These are phyloP conservation scores for Euclidia mi DNA, from an alignment of 2,888 invertebrate genomes.

Conservation along the genomic window DNA sequence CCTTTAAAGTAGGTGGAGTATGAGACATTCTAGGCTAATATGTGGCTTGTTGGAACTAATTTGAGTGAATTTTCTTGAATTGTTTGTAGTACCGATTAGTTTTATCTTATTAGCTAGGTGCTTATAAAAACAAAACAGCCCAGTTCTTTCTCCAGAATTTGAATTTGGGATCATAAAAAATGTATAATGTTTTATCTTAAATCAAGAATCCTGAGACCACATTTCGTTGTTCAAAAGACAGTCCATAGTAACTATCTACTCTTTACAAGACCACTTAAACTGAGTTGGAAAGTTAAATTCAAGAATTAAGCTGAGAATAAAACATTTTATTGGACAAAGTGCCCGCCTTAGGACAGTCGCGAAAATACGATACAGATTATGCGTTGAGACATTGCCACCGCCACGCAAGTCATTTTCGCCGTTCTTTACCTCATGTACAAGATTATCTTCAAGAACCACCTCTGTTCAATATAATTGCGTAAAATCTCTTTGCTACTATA, in stretches of 20 bases:
- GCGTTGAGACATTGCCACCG: not conserved
- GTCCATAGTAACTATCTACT: not conserved
- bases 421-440: too few relatives aligned
- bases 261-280: conserved; percentile 7
- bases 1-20: not conserved
- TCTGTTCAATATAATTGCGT: too few relatives aligned
- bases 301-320: conserved; percentile 9
- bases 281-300: conserved; percentile 9
- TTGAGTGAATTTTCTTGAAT: too few relatives aligned
- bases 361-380: conserved; percentile 6
- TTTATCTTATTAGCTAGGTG: too few relatives aligned
- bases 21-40: not conserved
- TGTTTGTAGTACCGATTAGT: too few relatives aligned
- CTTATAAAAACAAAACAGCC: too few relatives aligned
- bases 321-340: conserved; percentile 9
- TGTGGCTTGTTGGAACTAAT: not conserved
- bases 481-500: too few relatives aligned
- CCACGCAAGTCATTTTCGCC: not conserved
- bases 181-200: not conserved
- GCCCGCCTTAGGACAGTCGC: conserved; percentile 2
- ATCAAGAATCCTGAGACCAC: not conserved
- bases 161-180: not conserved
- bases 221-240: conserved; percentile 2
- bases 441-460: too few relatives aligned
- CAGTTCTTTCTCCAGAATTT: too few relatives aligned